Conservation (phyloP, 2,113 vertebrate species). For the Zeus faber region DNA sequence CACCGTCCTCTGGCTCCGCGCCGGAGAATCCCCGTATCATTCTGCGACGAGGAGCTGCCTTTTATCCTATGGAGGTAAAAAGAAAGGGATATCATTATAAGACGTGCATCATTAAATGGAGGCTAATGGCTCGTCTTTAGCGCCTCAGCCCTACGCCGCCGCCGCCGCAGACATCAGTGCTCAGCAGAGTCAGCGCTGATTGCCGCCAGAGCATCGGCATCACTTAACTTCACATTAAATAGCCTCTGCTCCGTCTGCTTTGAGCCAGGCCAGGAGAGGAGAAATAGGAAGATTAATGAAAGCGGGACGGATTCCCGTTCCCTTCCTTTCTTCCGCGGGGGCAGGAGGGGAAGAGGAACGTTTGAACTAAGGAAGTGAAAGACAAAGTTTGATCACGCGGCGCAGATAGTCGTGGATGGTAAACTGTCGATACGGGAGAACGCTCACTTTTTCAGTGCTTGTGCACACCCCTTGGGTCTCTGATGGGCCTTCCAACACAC, state of each 20-base stretch:
- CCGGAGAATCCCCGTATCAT: too few relatives aligned
- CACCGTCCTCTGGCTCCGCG: too few relatives aligned
- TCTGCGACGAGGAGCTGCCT: too few relatives aligned
- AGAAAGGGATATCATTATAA: constrained; percentile 65
- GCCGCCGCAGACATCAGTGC: constrained; percentile 63
- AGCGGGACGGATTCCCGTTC: constrained; percentile 55
- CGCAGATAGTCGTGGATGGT: too few relatives aligned
- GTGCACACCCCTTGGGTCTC: too few relatives aligned
- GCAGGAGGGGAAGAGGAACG: too few relatives aligned
- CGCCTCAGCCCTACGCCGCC: too few relatives aligned
- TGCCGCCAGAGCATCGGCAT: constrained; percentile 66
- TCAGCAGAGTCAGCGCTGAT: constrained; percentile 56
- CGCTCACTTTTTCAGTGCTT: too few relatives aligned
- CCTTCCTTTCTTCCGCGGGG: constrained; percentile 37
- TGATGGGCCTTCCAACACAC: too few relatives aligned
- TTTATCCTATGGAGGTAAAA: constrained; percentile 54
- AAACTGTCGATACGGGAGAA: too few relatives aligned
- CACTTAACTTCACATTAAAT: constrained; percentile 70
- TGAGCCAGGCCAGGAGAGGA: constrained; percentile 48
- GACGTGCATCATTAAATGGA: constrained; percentile 66
- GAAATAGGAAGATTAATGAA: constrained; percentile 68
- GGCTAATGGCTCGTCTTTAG: constrained; percentile 71
- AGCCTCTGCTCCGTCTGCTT: constrained; percentile 52
- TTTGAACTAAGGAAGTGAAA: too few relatives aligned
- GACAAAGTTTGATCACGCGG: too few relatives aligned